These are phyloP conservation scores for Threskiornis aethiopicus DNA, from an alignment of 2,797 vertebrate genomes.

Conservation along the genomic window DNA sequence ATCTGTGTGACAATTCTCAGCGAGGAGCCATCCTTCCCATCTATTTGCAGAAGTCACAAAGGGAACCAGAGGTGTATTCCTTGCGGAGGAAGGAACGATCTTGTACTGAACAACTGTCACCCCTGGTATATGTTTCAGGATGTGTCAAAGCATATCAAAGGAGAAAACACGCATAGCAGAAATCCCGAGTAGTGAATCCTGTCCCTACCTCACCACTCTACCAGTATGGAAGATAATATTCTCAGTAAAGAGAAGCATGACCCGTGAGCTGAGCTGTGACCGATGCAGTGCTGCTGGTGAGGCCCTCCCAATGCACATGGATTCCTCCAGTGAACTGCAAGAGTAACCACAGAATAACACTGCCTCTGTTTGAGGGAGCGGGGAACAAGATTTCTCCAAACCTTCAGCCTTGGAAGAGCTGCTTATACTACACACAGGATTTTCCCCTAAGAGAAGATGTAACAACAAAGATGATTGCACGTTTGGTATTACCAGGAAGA, in stretches of 20 bases:
- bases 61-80: neutral
- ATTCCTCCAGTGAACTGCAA: neutral
- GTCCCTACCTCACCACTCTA: neutral
- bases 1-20: neutral
- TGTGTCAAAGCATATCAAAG: neutral
- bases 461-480: neutral
- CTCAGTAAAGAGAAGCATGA: neutral
- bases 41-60: neutral
- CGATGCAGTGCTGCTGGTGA: neutral
- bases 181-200: neutral
- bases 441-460: neutral
- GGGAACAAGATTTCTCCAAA: neutral
- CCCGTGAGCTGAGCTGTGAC: neutral
- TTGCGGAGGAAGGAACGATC: neutral
- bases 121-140: neutral
- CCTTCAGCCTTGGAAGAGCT: neutral
- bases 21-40: neutral
- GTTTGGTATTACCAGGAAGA: neutral
- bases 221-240: neutral
- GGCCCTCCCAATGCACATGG: fast-evolving
- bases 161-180: neutral
- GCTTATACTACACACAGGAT: neutral
- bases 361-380: neutral
- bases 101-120: neutral
- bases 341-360: neutral